Conservation (phyloP, 2,888 invertebrate species). For the Mythimna vitellina region DNA sequence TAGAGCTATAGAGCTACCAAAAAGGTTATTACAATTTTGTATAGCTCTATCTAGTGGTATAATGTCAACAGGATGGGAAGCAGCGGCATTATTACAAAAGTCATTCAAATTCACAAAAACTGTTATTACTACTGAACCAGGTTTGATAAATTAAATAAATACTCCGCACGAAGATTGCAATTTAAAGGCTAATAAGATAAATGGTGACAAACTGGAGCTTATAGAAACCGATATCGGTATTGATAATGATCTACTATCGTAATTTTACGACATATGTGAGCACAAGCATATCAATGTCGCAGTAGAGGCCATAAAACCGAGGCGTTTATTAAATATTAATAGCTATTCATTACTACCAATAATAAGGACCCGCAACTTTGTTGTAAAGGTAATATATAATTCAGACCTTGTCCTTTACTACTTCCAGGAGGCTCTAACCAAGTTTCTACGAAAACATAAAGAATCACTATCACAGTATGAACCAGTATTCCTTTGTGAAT, state of each 20-base stretch:
- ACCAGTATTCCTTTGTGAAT: conserved; percentile 56
- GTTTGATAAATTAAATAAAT: background rate
- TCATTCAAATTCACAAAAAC: background rate
- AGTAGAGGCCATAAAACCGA: conserved; percentile 35
- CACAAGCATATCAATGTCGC: conserved; percentile 26
- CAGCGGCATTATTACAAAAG: conserved; percentile 10
- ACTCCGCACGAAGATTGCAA: background rate
- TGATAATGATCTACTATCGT: conserved; percentile 4
- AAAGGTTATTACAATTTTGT: conserved; percentile 40
- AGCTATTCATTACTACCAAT: conserved; percentile 36
- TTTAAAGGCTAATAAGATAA: background rate
- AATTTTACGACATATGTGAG: conserved; percentile 36
- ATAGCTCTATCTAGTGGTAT: background rate
- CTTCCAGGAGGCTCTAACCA: conserved; percentile 34
- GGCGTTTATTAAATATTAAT: conserved; percentile 56
- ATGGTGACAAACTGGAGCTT: background rate
- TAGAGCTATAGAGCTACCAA: conserved; percentile 28
- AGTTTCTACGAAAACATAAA: conserved; percentile 55
- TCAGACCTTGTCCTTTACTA: conserved; percentile 49
- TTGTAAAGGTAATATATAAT: conserved; percentile 50
- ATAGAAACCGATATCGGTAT: background rate
- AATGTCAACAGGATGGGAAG: conserved; percentile 3
- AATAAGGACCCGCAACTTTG: conserved; percentile 50
- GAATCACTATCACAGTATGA: conserved; percentile 50
- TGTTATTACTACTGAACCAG: background rate